Percentiles rank a stretch among this genome's conserved stretches.
These are phyloP conservation scores for Eubucco bourcierii DNA, from an alignment of 2,113 vertebrate genomes.

Conservation along the genomic window DNA sequence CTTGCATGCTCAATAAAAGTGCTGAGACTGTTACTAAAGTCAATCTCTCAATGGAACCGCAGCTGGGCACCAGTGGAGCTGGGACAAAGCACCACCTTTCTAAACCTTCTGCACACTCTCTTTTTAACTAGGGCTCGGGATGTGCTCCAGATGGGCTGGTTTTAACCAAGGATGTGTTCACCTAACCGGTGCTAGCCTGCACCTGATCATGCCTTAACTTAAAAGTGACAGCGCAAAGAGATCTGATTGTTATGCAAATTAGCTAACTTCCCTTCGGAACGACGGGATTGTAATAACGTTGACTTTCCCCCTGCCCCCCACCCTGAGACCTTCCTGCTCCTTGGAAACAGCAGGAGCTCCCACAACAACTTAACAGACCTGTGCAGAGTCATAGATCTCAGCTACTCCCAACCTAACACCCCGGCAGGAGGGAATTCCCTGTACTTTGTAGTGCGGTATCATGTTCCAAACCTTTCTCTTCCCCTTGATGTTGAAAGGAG, in stretches of 20 bases:
- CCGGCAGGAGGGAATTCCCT: not conserved
- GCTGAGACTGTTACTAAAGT: conserved; percentile 87
- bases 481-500: not conserved
- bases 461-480: conserved; percentile 29
- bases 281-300: conserved; percentile 54
- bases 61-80: conserved; percentile 77
- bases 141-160: conserved; percentile 58
- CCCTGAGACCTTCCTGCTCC: not conserved
- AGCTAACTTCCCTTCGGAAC: conserved; percentile 58
- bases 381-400: conserved; percentile 54
- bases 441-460: conserved; percentile 35
- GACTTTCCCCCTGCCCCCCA: conserved; percentile 48
- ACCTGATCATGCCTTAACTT: conserved; percentile 72
- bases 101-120: conserved; percentile 61
- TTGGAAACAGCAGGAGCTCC: conserved; percentile 3
- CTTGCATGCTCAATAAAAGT: conserved; percentile 89
- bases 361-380: conserved; percentile 44
- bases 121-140: conserved; percentile 51
- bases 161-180: conserved; percentile 52
- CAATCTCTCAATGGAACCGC: conserved; percentile 78
- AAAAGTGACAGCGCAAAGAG: conserved; percentile 58
- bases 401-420: conserved; percentile 38
- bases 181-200: conserved; percentile 58
- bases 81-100: conserved; percentile 61
- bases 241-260: conserved; percentile 67